Base-by-base conservation (phyloP, 2,888 invertebrate species). In the Coecobrya sp. region DNA sequence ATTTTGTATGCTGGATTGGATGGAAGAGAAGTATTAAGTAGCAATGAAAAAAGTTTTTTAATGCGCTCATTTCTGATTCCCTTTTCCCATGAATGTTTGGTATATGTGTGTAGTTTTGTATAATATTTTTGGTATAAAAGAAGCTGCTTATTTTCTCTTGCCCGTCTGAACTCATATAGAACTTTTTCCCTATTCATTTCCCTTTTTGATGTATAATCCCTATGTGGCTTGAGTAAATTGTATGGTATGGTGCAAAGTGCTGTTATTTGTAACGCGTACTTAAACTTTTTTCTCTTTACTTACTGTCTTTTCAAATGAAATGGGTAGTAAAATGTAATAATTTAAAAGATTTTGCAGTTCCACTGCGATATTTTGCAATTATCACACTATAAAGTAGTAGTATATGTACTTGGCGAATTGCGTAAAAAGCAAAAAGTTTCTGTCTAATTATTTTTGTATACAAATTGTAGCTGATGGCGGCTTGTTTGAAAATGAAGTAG, bases 131-230 rank as follows among this genome's bases (percentile, higher is more conserved):
- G 36, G 22, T 59, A 19, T n/a, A 8, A 19, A n/a, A 22, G 22
- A 59, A 19, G 59, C 59, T 19, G n/a, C 59, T 19, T 59, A 1
- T 59, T 19, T 19, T 59, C 22, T 59, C 19, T 19, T 7, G 7
- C 36, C 7, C 22, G 1, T 1, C n/a, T 22, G 19, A 5, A 2
- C 59, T n/a, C 55, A 1, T 59, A 4, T 11, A 2, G 22, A 11
- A 8, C 65, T 10, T 65, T 27, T 27, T 65, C 5, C 11, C 5
- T 22, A 2, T 13, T 65, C 65, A 4, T 65, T 65, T 27, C 16
- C 65, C 27, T 27, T 27, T 65, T 65, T 65, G 65, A 65, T 27
- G 13, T 65, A 65, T 65, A 65, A 7, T 65, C 65, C 65, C 27
- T 4, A 65, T 65, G 65, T 25, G 65, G 55, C 25, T 55, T 55